Evolutionary conservation across 2,113 vertebrate genomes (phyloP).

Genomic region (Cavia porcellus): DNA sequence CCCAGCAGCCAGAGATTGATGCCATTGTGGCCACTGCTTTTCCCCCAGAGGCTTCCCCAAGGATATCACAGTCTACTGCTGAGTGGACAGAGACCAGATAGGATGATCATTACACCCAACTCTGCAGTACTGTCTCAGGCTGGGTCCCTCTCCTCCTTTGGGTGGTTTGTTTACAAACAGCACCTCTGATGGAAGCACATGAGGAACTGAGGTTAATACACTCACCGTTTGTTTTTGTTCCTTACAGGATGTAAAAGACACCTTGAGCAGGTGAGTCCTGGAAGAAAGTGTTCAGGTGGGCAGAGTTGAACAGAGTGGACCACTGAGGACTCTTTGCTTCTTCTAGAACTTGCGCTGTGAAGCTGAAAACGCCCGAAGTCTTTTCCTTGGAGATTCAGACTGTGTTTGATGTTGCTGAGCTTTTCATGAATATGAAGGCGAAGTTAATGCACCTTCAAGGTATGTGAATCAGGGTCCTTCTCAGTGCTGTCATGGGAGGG

Average conservation of each 20-base stretch:
- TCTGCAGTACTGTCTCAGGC: not conserved
- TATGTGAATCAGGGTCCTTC: not conserved
- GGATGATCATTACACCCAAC: not conserved
- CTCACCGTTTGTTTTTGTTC: not conserved
- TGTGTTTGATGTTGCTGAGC: conserved; percentile 20
- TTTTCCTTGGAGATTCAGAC: not conserved
- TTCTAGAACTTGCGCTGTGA: conserved; percentile 50
- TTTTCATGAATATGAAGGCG: conserved; percentile 62
- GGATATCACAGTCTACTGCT: fast-evolving
- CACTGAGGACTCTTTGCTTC: not conserved
- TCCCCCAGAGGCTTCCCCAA: not conserved
- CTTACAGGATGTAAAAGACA: conserved; percentile 60
- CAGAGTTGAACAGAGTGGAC: not conserved
- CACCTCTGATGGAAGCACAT: not conserved
- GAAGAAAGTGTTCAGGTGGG: not conserved
- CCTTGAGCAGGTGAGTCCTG: conserved; percentile 63
- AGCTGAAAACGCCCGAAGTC: not conserved
- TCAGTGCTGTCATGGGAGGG: not conserved
- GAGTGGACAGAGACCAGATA: not conserved
- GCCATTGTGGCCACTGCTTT: too few species aligned
- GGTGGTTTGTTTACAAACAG: not conserved
- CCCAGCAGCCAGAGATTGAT: not conserved
- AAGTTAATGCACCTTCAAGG: conserved; percentile 56
- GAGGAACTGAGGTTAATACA: too few species aligned
- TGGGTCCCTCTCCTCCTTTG: not conserved